Percentiles rank a stretch among this genome's conserved stretches.
phyloP scores from a whole-genome alignment of 2,113 vertebrate genomes.

The Neogobius melanostomus region DNA sequence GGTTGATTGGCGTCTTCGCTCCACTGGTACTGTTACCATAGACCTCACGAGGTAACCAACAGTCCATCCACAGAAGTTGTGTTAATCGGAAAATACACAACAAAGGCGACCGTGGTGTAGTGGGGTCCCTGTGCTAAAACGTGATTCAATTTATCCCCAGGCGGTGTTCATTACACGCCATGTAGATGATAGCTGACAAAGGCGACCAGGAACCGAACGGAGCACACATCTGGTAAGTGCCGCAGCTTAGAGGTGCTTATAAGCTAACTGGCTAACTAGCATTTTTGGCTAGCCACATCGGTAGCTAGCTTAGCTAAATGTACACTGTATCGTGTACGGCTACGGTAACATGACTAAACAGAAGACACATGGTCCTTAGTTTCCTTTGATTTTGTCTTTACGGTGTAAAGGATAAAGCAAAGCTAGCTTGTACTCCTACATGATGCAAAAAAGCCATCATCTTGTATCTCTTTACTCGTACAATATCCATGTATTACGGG shows the following conservation, averaged over 20 bases:
- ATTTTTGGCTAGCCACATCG: conserved; percentile 6
- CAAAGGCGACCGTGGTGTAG: conserved; percentile 4
- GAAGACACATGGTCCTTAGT: not conserved
- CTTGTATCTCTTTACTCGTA: no score
- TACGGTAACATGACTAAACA: not conserved
- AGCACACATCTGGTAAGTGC: conserved; percentile 43
- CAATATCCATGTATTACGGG: no score
- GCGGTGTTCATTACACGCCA: not conserved
- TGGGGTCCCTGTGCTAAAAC: conserved; percentile 7
- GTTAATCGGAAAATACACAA: conserved; percentile 9
- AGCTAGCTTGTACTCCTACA: not conserved
- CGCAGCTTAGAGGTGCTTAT: conserved; percentile 1
- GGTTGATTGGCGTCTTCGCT: not conserved
- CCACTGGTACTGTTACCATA: not conserved
- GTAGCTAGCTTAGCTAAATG: conserved; percentile 14
- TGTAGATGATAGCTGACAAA: conserved; percentile 1
- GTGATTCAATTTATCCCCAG: not conserved
- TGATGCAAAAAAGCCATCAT: no score
- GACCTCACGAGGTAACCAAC: not conserved
- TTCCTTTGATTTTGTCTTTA: not conserved
- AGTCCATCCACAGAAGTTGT: not conserved
- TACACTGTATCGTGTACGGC: not conserved
- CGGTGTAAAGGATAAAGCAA: not conserved
- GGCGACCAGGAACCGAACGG: not conserved
- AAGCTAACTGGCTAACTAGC: conserved; percentile 52